These are phyloP conservation scores for Argya squamiceps DNA, from an alignment of 2,797 vertebrate genomes.

Conservation along the genomic window DNA sequence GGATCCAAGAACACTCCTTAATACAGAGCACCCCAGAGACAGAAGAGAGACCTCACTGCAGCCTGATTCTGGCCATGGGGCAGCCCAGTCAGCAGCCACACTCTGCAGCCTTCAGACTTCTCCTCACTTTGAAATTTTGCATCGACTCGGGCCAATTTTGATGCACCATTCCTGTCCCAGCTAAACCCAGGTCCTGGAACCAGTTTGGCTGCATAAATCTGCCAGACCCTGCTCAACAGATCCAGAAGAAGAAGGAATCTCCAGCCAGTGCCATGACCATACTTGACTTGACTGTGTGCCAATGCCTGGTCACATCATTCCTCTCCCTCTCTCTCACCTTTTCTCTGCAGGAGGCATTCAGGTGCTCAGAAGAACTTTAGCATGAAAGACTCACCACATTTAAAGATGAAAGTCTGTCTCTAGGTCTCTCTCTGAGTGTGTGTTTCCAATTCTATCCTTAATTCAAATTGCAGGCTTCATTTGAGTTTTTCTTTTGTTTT, in stretches of 20 bases:
- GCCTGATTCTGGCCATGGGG: fast-evolving
- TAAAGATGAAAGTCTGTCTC: background rate
- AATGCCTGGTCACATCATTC: background rate
- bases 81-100: background rate
- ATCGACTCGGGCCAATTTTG: background rate
- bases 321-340: background rate
- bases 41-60: background rate
- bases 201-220: background rate
- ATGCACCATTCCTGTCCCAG: background rate
- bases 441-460: background rate
- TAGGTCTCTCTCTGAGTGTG: background rate
- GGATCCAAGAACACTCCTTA: fast-evolving
- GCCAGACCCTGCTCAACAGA: background rate
- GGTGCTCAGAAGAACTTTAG: background rate
- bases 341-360: background rate
- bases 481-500: background rate
- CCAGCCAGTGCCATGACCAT: fast-evolving
- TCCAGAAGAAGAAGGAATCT: background rate
- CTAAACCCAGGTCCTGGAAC: background rate
- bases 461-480: background rate
- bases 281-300: no score
- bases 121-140: background rate
- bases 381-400: background rate
- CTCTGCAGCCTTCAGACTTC: fast-evolving
- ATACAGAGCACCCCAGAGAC: background rate